Conservation (phyloP, 2,113 vertebrate species). For the Thalassoma bifasciatum region DNA sequence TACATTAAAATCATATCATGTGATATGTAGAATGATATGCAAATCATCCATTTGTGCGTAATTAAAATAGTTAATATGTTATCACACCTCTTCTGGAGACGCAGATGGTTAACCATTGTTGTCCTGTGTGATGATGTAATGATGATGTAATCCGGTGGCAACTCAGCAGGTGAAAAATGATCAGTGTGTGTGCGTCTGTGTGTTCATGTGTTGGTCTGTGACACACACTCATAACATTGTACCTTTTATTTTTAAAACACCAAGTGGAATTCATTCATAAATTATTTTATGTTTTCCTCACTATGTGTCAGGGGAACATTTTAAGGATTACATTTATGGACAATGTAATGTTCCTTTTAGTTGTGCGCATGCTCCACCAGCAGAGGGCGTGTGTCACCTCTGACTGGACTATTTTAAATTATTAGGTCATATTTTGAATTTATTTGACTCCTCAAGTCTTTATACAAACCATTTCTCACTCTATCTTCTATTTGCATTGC, state of each 20-base stretch:
- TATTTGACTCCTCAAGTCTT: not conserved
- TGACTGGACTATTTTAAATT: not conserved
- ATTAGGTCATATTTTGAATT: not conserved
- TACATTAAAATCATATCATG: not conserved
- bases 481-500: not conserved
- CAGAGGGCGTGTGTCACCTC: slow-evolving; percentile 63
- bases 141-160: slow-evolving; percentile 77
- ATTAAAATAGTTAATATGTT: not conserved
- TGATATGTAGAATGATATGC: not conserved
- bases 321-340: not conserved
- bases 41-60: too few relatives aligned
- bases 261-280: not conserved
- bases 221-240: not conserved
- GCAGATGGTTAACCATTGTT: slow-evolving; percentile 61
- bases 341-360: not conserved
- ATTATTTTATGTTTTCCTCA: not conserved
- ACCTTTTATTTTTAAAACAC: not conserved
- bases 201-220: not conserved
- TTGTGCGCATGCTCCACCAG: slow-evolving; percentile 26
- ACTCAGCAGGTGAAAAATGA: slow-evolving; percentile 58
- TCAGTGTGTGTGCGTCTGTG: slow-evolving; percentile 21
- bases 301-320: not conserved
- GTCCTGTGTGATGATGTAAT: slow-evolving; percentile 72
- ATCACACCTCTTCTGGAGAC: slow-evolving; percentile 29
- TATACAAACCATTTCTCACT: not conserved